Conservation (phyloP, 2,888 invertebrate genomes). For the Resseliella maxima region DNA sequence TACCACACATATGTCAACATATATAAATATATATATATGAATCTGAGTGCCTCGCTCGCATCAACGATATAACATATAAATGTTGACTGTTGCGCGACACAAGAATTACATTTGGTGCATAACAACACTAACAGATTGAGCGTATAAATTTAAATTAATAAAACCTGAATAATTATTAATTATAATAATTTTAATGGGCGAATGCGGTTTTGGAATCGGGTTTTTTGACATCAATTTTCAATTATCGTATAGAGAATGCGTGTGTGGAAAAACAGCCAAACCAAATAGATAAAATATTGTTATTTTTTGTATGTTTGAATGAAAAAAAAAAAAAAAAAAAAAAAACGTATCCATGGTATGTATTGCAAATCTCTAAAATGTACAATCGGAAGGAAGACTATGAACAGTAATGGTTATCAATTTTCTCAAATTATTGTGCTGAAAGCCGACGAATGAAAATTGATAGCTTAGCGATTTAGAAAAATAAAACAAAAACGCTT, state of each 20-base stretch:
- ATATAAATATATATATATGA: too few species aligned
- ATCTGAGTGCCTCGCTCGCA: too few species aligned
- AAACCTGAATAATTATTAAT: slow-evolving; percentile 55
- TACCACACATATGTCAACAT: slow-evolving; percentile 35
- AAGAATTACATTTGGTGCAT: background rate
- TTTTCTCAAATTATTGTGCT: background rate
- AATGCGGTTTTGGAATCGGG: background rate
- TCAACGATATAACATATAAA: background rate
- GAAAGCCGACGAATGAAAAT: background rate
- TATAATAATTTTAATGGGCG: slow-evolving; percentile 42
- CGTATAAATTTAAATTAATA: slow-evolving; percentile 55
- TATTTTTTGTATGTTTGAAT: too few species aligned
- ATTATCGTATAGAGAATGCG: background rate
- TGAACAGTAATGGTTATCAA: background rate
- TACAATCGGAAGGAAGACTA: background rate
- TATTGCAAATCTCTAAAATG: background rate
- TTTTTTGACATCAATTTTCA: slow-evolving; percentile 27
- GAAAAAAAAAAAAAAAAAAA: background rate
- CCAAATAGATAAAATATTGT: too few species aligned
- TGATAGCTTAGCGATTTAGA: background rate
- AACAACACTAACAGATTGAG: slow-evolving; percentile 41
- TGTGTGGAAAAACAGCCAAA: background rate
- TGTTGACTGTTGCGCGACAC: background rate
- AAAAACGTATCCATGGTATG: background rate
- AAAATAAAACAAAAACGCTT: background rate